Conservation (phyloP, 2,113 vertebrate species). For the Circaetus gallicus region DNA sequence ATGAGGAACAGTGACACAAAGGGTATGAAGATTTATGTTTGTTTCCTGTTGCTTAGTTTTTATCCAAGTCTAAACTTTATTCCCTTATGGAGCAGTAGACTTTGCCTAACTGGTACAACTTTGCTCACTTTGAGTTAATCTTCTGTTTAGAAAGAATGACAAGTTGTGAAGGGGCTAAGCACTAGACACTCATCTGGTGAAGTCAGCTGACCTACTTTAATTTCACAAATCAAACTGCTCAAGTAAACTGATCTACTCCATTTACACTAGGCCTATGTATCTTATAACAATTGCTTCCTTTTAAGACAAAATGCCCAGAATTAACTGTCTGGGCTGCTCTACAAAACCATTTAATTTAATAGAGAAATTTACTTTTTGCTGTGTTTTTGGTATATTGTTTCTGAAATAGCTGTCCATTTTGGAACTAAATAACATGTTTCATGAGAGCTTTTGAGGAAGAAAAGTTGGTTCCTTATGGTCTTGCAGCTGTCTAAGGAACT, state of each 20-base stretch:
- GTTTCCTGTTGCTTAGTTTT: not conserved
- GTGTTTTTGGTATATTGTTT: not conserved
- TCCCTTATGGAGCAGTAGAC: not conserved
- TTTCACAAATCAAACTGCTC: not conserved
- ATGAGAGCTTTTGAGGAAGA: not conserved
- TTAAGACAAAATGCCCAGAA: not conserved
- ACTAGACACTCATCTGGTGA: not conserved
- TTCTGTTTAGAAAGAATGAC: not conserved
- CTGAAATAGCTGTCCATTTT: not conserved
- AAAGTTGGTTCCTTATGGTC: not conserved
- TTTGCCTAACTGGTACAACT: not conserved
- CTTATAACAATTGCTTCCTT: not conserved
- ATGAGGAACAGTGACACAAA: not conserved
- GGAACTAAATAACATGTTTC: not conserved
- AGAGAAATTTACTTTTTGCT: not conserved
- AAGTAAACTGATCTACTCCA: not conserved
- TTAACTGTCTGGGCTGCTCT: not conserved
- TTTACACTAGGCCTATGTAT: not conserved
- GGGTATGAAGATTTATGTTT: not conserved
- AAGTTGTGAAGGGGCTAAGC: not conserved
- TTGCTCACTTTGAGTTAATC: not conserved
- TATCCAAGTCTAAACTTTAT: not conserved
- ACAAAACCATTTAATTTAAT: not conserved
- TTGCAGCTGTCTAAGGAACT: not conserved
- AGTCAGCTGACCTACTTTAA: not conserved